These are phyloP conservation scores for Capitulum mitella DNA, from an alignment of 2,888 invertebrate species.

Conservation along the genomic window DNA sequence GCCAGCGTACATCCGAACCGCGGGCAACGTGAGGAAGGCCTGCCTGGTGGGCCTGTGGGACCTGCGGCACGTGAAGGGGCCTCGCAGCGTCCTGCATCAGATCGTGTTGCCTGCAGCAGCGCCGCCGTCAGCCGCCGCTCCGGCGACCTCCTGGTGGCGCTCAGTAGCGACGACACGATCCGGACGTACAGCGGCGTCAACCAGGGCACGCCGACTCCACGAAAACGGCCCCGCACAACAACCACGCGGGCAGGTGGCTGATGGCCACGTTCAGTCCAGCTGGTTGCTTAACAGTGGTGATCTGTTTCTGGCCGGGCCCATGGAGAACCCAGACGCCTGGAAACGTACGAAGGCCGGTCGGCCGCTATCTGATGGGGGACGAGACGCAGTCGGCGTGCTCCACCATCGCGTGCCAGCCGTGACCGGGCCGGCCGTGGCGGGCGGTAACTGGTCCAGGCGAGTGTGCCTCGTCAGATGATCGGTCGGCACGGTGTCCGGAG, in stretches of 20 bases:
- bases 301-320: slow-evolving; percentile 45
- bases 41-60: neutral
- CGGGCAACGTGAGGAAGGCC: neutral
- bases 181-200: neutral
- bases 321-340: too few species aligned
- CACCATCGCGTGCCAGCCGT: slow-evolving; percentile 44
- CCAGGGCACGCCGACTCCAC: neutral
- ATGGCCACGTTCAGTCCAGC: slow-evolving; percentile 44
- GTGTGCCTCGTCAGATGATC: slow-evolving; percentile 44
- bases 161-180: slow-evolving; percentile 1
- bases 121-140: neutral
- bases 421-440: slow-evolving; percentile 42
- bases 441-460: slow-evolving; percentile 46
- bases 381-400: slow-evolving; percentile 43
- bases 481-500: too few species aligned
- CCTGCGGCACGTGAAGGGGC: neutral
- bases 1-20: neutral
- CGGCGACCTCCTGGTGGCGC: neutral
- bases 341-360: too few species aligned
- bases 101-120: neutral
- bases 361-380: slow-evolving; percentile 40
- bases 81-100: neutral
- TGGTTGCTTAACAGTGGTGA: slow-evolving; percentile 47
- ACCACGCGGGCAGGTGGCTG: slow-evolving; percentile 47
- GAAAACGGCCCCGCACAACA: slow-evolving; percentile 42